Evolutionary conservation across 2,113 vertebrate genomes (phyloP).

Genomic region (Triplophysa rosa): DNA sequence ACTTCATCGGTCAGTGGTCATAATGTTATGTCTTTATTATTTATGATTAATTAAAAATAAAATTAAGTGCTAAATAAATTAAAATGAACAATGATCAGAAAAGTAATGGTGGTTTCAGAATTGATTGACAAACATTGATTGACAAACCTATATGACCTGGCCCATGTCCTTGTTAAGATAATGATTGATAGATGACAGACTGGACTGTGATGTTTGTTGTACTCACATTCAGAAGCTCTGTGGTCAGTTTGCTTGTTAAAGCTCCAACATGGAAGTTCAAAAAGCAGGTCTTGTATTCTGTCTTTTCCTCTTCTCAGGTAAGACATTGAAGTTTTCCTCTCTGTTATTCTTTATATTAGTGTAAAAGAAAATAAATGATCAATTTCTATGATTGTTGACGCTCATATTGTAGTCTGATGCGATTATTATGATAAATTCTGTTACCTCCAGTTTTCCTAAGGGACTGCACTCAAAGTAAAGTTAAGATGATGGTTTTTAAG

Average conservation of each 20-base stretch:
- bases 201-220: slow-evolving; percentile 61
- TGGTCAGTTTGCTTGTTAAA: slow-evolving; percentile 55
- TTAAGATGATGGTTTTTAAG: background rate
- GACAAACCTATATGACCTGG: slow-evolving; percentile 64
- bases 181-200: slow-evolving; percentile 71
- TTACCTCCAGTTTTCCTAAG: slow-evolving; percentile 17
- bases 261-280: slow-evolving; percentile 66
- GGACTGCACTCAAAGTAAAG: background rate
- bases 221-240: slow-evolving; percentile 35
- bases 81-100: slow-evolving; percentile 46
- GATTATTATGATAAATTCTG: background rate
- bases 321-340: slow-evolving; percentile 1
- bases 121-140: slow-evolving; percentile 14
- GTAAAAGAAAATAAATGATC: background rate
- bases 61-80: too few relatives aligned
- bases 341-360: background rate
- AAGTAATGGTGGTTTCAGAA: slow-evolving; percentile 1
- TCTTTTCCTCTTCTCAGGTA: slow-evolving; percentile 66
- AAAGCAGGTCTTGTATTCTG: slow-evolving; percentile 62
- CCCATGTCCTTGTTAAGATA: slow-evolving; percentile 66
- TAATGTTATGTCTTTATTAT: too few relatives aligned
- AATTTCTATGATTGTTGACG: background rate
- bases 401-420: background rate
- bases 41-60: too few relatives aligned
- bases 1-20: too few relatives aligned